A percentile compares a stretch with the other conserved stretches of the same genome.
phyloP scores from a whole-genome alignment of 2,888 invertebrate species.

The Meteorus cinctellus region DNA sequence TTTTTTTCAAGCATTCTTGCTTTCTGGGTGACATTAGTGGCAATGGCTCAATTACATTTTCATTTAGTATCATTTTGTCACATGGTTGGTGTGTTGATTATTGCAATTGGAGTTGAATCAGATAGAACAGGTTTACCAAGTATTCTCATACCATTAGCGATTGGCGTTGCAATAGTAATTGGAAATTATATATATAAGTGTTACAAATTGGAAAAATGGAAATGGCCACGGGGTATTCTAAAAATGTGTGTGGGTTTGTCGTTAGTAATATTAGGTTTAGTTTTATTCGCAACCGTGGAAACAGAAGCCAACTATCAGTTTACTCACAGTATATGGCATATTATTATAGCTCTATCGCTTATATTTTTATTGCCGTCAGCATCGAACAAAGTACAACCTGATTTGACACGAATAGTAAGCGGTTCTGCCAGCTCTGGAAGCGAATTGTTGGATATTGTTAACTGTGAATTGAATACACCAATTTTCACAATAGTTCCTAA shows the following conservation, averaged over 20 bases:
- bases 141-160: slow-evolving; percentile 74
- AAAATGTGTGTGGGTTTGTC: slow-evolving; percentile 73
- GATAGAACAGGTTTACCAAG: slow-evolving; percentile 74
- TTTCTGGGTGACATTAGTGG: slow-evolving; percentile 77
- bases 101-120: slow-evolving; percentile 75
- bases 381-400: slow-evolving; percentile 38
- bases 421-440: slow-evolving; percentile 54
- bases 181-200: slow-evolving; percentile 58
- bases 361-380: slow-evolving; percentile 75
- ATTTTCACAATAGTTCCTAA: slow-evolving; percentile 57
- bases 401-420: background rate
- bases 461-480: slow-evolving; percentile 58
- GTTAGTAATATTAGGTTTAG: slow-evolving; percentile 74
- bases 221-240: slow-evolving; percentile 57
- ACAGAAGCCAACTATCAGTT: slow-evolving; percentile 78
- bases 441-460: slow-evolving; percentile 58
- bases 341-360: slow-evolving; percentile 76
- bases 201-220: slow-evolving; percentile 57
- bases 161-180: slow-evolving; percentile 66
- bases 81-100: slow-evolving; percentile 75
- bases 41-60: slow-evolving; percentile 74
- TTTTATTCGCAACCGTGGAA: slow-evolving; percentile 76
- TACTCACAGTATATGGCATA: slow-evolving; percentile 78
- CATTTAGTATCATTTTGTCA: slow-evolving; percentile 73
- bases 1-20: slow-evolving; percentile 77